Conservation (phyloP, 2,888 invertebrate species). For the Brenthis hecate region DNA sequence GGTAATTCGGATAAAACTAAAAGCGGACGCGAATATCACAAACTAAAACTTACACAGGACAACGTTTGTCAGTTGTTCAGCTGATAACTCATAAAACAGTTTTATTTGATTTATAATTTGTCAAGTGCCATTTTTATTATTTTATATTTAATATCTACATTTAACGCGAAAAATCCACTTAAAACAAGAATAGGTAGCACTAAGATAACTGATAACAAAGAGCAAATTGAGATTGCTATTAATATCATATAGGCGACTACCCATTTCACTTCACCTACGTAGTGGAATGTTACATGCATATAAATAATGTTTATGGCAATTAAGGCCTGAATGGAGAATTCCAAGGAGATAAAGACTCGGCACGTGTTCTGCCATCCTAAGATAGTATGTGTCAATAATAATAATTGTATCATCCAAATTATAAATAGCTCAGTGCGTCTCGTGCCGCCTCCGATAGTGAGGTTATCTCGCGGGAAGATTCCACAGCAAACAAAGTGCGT, state of each 20-base stretch:
- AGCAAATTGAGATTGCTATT: slow-evolving; percentile 17
- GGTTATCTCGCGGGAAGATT: slow-evolving; percentile 79
- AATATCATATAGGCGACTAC: slow-evolving; percentile 17
- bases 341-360: slow-evolving; percentile 45
- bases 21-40: background rate
- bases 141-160: no score
- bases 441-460: slow-evolving; percentile 65
- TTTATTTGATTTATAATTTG: background rate
- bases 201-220: background rate
- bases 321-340: slow-evolving; percentile 47
- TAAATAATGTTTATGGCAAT: slow-evolving; percentile 32
- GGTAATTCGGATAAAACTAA: background rate
- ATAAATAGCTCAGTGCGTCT: slow-evolving; percentile 57
- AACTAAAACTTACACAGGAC: background rate
- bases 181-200: no score
- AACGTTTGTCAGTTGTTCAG: background rate
- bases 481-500: slow-evolving; percentile 72
- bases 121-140: no score
- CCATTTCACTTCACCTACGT: slow-evolving; percentile 18
- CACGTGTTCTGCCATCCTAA: slow-evolving; percentile 49
- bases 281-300: slow-evolving; percentile 27
- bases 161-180: no score
- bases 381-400: slow-evolving; percentile 48
- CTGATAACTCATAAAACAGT: background rate
- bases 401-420: slow-evolving; percentile 43